phyloP scores from a whole-genome alignment of 2,888 invertebrate species.

The Drosophila paranaensis region DNA sequence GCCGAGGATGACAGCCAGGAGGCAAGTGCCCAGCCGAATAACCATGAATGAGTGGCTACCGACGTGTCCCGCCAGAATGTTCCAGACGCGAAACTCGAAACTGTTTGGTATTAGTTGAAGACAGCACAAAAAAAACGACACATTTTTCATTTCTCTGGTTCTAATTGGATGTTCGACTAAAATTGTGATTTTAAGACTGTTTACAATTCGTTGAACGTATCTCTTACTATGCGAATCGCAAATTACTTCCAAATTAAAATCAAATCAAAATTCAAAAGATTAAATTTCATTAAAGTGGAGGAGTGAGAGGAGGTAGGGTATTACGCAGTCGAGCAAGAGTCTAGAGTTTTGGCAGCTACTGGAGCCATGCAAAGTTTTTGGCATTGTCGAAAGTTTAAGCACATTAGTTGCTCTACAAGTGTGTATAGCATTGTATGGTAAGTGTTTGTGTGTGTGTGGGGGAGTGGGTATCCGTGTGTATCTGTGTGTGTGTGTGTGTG shows the following conservation, averaged over 20 bases:
- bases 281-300: background rate
- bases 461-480: conserved; percentile 20
- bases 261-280: conserved; percentile 4
- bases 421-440: conserved; percentile 29
- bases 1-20: conserved; percentile 4
- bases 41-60: conserved; percentile 9
- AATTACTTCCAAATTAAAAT: conserved; percentile 17
- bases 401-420: conserved; percentile 13
- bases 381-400: background rate
- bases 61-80: background rate
- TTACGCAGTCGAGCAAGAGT: background rate
- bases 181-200: conserved; percentile 1
- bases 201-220: background rate
- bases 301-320: background rate
- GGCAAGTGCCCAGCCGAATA: background rate
- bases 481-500: conserved; percentile 5
- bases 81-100: background rate
- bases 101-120: background rate
- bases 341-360: too few relatives aligned
- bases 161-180: conserved; percentile 3
- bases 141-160: background rate
- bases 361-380: background rate
- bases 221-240: conserved; percentile 16
- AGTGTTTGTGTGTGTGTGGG: background rate
- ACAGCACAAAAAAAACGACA: background rate